Conservation (phyloP, 2,888 invertebrate species). For the Mesopsocus fuscifrons region DNA sequence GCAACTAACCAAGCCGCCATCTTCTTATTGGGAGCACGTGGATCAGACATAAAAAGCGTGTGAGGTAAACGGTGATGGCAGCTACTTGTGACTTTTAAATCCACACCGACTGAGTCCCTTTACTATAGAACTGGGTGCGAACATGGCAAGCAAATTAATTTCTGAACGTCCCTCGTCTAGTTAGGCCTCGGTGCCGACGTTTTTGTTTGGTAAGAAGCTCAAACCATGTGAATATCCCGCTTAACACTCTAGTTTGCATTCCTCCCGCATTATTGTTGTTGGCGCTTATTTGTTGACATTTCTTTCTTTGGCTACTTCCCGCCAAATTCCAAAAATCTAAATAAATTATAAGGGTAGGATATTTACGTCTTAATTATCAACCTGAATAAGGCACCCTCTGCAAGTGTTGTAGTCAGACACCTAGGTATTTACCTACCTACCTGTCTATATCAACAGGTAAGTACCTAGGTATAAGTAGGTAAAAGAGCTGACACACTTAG, state of each 20-base stretch:
- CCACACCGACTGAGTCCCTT: constrained; percentile 1
- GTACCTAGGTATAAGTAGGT: too few relatives aligned
- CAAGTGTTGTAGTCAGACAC: too few relatives aligned
- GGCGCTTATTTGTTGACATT: constrained; percentile 8
- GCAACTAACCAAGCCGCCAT: too few relatives aligned
- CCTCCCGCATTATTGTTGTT: constrained; percentile 7
- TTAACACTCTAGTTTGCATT: neutral
- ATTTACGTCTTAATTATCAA: too few relatives aligned
- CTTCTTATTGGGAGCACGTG: too few relatives aligned
- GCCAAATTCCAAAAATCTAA: neutral
- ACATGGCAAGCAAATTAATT: constrained; percentile 8
- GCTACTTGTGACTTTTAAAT: constrained; percentile 5
- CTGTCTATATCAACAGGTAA: too few relatives aligned
- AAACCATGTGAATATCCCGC: neutral
- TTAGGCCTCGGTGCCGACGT: constrained; percentile 5
- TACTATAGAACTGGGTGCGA: constrained; percentile 6
- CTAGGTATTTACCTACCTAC: too few relatives aligned
- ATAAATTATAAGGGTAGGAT: constrained; percentile 1
- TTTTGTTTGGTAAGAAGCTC: constrained; percentile 3
- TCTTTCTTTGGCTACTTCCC: neutral
- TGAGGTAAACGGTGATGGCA: constrained; percentile 4
- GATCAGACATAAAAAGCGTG: constrained; percentile 5
- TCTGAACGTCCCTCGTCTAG: constrained; percentile 3
- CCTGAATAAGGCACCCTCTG: too few relatives aligned
- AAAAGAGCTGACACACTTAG: too few relatives aligned